Conservation (phyloP, 2,888 invertebrate genomes). For the Drosophila putrida region DNA sequence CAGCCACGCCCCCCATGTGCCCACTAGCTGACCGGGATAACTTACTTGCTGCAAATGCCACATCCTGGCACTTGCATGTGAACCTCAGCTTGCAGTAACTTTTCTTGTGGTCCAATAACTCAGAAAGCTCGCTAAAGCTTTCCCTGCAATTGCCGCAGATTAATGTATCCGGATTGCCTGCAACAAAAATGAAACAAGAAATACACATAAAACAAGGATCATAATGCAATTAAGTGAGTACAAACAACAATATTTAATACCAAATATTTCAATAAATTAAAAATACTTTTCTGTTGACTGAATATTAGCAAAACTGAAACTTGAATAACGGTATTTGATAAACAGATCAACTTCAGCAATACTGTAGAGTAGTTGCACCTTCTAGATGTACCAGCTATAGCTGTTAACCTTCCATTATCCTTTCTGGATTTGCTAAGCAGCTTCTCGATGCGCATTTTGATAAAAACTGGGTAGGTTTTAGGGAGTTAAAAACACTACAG, state of each 20-base stretch:
- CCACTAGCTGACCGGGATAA: slow-evolving; percentile 4
- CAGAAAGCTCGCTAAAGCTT: slow-evolving; percentile 90
- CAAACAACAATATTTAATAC: background rate
- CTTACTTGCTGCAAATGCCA: slow-evolving; percentile 86
- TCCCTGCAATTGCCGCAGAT: slow-evolving; percentile 93
- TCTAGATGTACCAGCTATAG: too few species aligned
- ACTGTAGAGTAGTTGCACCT: too few species aligned
- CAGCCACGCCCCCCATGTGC: slow-evolving; percentile 26
- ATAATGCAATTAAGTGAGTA: slow-evolving; percentile 18
- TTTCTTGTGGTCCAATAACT: slow-evolving; percentile 91
- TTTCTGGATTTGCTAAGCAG: too few species aligned
- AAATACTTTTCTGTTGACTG: background rate
- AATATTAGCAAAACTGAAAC: background rate
- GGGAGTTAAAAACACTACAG: too few species aligned
- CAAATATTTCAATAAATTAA: background rate
- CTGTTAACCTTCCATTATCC: too few species aligned
- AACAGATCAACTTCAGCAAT: too few species aligned
- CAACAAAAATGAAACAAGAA: slow-evolving; percentile 63
- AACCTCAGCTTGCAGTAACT: slow-evolving; percentile 90
- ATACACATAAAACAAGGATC: slow-evolving; percentile 38
- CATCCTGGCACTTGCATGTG: slow-evolving; percentile 89
- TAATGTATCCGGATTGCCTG: slow-evolving; percentile 91
- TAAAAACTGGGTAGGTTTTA: too few species aligned
- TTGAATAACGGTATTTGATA: too few species aligned
- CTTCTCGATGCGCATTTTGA: too few species aligned